Conservation (phyloP, 2,113 vertebrate genomes). For the Sitta europaea region DNA sequence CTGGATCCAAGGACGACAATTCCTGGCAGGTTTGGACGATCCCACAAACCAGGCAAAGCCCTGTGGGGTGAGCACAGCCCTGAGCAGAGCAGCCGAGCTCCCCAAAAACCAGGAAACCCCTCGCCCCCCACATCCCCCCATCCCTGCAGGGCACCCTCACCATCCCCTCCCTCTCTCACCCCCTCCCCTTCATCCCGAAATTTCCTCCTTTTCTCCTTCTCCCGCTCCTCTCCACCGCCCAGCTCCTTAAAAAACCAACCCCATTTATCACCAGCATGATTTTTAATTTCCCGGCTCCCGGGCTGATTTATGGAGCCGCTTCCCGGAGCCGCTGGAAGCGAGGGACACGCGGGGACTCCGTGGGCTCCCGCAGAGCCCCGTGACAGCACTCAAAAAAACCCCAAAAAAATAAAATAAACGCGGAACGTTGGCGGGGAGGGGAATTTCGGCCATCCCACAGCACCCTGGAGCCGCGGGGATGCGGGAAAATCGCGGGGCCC, state of each 20-base stretch:
- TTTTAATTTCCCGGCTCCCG: slow-evolving; percentile 1
- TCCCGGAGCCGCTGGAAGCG: background rate
- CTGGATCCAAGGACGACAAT: background rate
- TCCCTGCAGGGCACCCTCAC: background rate
- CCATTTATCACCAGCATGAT: slow-evolving; percentile 40
- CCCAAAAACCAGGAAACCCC: rapidly evolving
- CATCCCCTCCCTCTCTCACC: background rate
- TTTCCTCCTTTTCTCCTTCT: background rate
- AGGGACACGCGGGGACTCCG: background rate
- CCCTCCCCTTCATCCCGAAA: background rate
- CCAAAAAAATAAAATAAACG: background rate
- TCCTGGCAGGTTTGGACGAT: rapidly evolving
- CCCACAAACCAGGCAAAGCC: rapidly evolving
- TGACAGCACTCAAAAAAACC: background rate
- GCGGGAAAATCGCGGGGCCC: background rate
- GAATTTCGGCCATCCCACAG: background rate
- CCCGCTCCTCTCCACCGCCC: background rate
- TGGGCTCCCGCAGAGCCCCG: background rate
- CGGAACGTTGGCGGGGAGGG: background rate
- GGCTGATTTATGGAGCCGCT: slow-evolving; percentile 40
- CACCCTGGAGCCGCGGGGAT: rapidly evolving
- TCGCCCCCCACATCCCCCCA: rapidly evolving
- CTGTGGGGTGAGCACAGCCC: background rate
- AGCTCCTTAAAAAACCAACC: background rate
- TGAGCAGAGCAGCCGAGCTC: background rate